Conservation (phyloP, 1,140 invertebrate genomes). For the Platyscapa corneri region DNA sequence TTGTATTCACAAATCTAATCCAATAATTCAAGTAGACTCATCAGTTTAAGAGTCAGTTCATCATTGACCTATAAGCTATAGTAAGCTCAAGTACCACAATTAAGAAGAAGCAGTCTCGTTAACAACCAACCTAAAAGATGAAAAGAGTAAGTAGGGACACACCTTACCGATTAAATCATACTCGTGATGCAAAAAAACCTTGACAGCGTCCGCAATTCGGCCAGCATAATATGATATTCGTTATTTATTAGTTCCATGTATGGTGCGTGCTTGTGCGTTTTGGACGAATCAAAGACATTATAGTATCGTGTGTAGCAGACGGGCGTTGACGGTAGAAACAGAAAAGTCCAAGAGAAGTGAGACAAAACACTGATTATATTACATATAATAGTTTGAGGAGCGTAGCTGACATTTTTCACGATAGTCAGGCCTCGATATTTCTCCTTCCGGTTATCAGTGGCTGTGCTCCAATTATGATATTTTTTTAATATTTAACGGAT, state of each 20-base stretch:
- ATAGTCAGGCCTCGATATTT: slow-evolving; percentile 10
- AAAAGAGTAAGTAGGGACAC: neutral
- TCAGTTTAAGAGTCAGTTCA: neutral
- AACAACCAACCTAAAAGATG: slow-evolving; percentile 1
- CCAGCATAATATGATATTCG: neutral
- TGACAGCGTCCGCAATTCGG: slow-evolving; percentile 8
- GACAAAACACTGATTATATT: slow-evolving; percentile 8
- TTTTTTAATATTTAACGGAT: slow-evolving; percentile 45
- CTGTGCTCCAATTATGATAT: neutral
- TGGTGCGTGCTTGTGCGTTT: neutral
- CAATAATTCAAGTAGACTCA: neutral
- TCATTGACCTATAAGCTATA: neutral
- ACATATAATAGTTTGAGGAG: neutral
- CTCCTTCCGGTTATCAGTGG: slow-evolving; percentile 9
- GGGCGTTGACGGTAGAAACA: neutral
- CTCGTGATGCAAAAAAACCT: slow-evolving; percentile 14
- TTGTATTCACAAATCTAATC: neutral
- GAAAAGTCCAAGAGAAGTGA: neutral
- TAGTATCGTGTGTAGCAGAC: neutral
- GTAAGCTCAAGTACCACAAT: neutral
- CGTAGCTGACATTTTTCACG: slow-evolving; percentile 23
- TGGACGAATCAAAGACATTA: neutral
- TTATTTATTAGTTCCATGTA: neutral
- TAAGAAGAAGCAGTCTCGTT: neutral
- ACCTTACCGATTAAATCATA: neutral